Percentiles rank a stretch among this genome's conserved stretches.
Evolutionary conservation across 1,140 invertebrate species (phyloP).

Genomic region (Hypothenemus hampei): DNA sequence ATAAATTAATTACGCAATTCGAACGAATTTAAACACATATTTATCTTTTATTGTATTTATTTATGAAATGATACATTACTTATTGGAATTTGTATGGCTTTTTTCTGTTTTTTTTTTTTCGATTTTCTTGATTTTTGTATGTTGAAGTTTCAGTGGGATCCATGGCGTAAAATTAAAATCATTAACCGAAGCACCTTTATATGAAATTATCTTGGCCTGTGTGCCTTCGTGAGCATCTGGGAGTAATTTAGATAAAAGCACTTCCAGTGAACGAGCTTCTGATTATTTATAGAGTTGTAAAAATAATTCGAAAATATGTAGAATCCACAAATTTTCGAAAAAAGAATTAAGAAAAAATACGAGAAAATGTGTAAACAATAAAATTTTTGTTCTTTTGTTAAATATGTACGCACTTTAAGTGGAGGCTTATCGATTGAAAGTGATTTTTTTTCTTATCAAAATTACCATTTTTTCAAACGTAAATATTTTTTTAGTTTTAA

Average conservation of each 20-base stretch:
- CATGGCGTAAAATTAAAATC: not conserved
- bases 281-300: not conserved
- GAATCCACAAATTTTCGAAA: no score
- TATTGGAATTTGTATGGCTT: not conserved
- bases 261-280: not conserved
- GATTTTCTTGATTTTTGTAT: not conserved
- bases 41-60: not conserved
- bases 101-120: not conserved
- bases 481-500: no score
- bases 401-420: no score
- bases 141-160: not conserved
- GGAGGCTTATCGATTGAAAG: no score
- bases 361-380: no score
- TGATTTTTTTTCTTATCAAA: no score
- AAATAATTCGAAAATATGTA: not conserved
- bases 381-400: no score
- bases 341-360: no score
- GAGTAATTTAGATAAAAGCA: not conserved
- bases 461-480: no score
- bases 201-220: not conserved
- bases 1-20: not conserved
- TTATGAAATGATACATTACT: not conserved
- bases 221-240: not conserved
- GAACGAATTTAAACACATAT: not conserved
- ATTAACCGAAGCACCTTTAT: not conserved